Evolutionary conservation across 2,888 invertebrate species (phyloP).

Genomic region (Stegana nigrithorax): DNA sequence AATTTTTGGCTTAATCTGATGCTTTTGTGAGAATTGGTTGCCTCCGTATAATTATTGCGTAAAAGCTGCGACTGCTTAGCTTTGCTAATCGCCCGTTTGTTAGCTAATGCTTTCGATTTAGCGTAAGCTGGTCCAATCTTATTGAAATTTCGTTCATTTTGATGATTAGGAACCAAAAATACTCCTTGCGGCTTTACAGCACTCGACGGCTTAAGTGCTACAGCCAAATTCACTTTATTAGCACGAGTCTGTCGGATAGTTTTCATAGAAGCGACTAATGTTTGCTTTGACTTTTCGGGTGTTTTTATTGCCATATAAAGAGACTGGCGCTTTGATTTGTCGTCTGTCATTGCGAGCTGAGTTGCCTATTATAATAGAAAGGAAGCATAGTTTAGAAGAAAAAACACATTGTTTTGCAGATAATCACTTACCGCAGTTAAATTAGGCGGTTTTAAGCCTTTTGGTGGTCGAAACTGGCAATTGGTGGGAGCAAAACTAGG

Average conservation of each 20-base stretch:
- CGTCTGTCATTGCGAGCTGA: no score
- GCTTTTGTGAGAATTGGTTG: neutral
- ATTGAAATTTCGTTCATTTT: no score
- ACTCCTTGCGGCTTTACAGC: no score
- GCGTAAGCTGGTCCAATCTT: neutral
- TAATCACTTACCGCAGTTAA: neutral
- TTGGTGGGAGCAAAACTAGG: constrained; percentile 8
- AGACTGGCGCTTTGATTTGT: neutral
- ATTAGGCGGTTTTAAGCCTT: neutral
- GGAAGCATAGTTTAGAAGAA: neutral
- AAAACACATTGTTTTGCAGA: neutral
- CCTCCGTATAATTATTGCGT: neutral
- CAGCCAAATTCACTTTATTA: no score
- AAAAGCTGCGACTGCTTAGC: neutral
- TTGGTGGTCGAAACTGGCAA: neutral
- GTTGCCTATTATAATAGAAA: no score
- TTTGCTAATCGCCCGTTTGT: constrained; percentile 1
- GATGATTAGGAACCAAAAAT: no score
- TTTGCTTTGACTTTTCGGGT: constrained; percentile 12
- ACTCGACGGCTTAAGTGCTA: no score
- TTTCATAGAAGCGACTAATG: no score
- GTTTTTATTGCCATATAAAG: constrained; percentile 5
- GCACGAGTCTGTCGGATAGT: no score
- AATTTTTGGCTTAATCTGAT: no score
- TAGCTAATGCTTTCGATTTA: no score